phyloP scores from a whole-genome alignment of 2,113 vertebrate species.

The Okapia johnstoni region DNA sequence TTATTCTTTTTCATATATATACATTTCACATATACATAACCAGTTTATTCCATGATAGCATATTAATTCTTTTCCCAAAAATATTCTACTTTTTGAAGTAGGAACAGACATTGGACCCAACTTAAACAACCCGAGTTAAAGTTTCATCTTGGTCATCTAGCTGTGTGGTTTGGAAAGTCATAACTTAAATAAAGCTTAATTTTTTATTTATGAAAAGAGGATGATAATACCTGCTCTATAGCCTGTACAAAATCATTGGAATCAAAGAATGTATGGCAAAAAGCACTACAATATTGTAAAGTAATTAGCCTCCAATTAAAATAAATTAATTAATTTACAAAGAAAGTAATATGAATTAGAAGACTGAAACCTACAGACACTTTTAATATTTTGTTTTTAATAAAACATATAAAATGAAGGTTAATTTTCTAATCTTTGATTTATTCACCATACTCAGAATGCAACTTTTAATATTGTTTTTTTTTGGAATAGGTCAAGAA shows the following conservation, averaged over 20 bases:
- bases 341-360: background rate
- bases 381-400: background rate
- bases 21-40: background rate
- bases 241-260: background rate
- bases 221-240: background rate
- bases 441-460: background rate
- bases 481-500: background rate
- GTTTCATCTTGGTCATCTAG: background rate
- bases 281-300: background rate
- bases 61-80: background rate
- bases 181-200: background rate
- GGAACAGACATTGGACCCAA: background rate
- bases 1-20: background rate
- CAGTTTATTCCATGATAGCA: background rate
- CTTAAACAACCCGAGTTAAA: background rate
- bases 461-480: background rate
- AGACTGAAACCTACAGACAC: background rate
- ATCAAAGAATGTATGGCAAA: background rate
- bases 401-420: background rate
- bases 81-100: background rate
- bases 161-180: background rate
- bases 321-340: background rate
- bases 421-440: background rate
- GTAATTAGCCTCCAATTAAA: background rate
- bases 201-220: background rate